Evolutionary conservation across 2,113 vertebrate species (phyloP).

Genomic region (Lepus americanus): DNA sequence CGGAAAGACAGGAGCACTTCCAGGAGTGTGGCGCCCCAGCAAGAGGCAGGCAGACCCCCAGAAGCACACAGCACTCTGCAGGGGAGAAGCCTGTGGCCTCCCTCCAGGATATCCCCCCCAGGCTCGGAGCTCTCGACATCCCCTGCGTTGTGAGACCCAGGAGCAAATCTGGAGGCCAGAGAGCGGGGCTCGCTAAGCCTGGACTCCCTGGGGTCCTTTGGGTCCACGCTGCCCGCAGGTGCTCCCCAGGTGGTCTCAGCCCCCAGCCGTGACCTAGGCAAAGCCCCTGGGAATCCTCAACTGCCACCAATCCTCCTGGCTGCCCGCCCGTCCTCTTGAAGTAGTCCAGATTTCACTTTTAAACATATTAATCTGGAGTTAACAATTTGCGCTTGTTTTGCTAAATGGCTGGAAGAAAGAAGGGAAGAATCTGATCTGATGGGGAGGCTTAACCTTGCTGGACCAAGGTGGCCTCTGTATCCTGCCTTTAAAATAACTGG

Average conservation of each 20-base stretch:
- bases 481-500: slow-evolving; percentile 69
- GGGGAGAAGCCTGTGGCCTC: neutral
- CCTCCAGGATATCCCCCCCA: neutral
- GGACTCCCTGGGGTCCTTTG: slow-evolving; percentile 71
- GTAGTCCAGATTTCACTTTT: slow-evolving; percentile 74
- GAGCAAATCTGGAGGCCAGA: slow-evolving; percentile 27
- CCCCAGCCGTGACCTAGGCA: neutral
- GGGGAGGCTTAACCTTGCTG: slow-evolving; percentile 33
- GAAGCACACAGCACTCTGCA: neutral
- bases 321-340: slow-evolving; percentile 59
- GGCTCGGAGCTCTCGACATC: neutral
- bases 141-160: neutral
- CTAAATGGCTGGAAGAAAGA: slow-evolving; percentile 52
- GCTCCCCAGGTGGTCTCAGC: slow-evolving; percentile 84
- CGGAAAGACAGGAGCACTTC: no score
- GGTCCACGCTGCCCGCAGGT: slow-evolving; percentile 71
- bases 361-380: slow-evolving; percentile 78
- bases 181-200: slow-evolving; percentile 4
- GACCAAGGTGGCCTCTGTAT: slow-evolving; percentile 38
- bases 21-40: neutral
- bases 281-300: slow-evolving; percentile 53
- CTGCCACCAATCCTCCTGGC: neutral
- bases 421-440: neutral
- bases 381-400: slow-evolving; percentile 66
- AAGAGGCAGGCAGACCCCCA: neutral